A percentile compares a stretch with the other conserved stretches of the same genome.
These are phyloP conservation scores for Mystacornis crossleyi DNA, from an alignment of 2,113 vertebrate genomes.

Conservation along the genomic window DNA sequence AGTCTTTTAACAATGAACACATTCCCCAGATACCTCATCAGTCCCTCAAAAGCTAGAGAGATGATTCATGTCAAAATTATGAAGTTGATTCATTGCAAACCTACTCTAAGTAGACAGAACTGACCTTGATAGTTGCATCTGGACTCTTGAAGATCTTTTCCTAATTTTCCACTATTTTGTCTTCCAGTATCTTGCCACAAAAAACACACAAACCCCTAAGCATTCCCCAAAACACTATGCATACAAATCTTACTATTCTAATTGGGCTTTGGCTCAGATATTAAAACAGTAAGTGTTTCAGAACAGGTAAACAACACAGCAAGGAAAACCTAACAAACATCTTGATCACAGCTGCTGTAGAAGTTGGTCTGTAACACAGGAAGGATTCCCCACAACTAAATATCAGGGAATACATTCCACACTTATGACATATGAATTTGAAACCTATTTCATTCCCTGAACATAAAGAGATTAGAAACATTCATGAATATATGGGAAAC, in stretches of 20 bases:
- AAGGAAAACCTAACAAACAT: conserved; percentile 34
- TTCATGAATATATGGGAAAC: conserved; percentile 4
- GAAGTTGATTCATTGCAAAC: neutral
- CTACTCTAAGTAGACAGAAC: neutral
- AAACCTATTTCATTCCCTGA: conserved; percentile 26
- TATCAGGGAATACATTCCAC: conserved; percentile 65
- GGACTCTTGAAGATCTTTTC: neutral
- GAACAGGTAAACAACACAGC: conserved; percentile 51
- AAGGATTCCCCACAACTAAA: conserved; percentile 57
- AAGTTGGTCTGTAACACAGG: conserved; percentile 11
- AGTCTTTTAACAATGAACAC: neutral
- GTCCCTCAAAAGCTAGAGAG: neutral
- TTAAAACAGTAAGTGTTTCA: neutral
- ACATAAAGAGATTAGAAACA: conserved; percentile 63
- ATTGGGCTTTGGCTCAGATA: neutral
- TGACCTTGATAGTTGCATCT: neutral
- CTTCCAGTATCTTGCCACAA: neutral
- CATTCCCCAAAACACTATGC: neutral
- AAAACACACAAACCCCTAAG: neutral
- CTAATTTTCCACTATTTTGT: neutral
- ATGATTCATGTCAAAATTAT: conserved; percentile 2
- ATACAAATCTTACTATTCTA: neutral
- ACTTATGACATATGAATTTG: conserved; percentile 57
- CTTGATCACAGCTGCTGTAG: conserved; percentile 63
- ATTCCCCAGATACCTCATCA: conserved; percentile 6